Evolutionary conservation across 2,888 invertebrate species (phyloP).

Genomic region (Antitype chi): DNA sequence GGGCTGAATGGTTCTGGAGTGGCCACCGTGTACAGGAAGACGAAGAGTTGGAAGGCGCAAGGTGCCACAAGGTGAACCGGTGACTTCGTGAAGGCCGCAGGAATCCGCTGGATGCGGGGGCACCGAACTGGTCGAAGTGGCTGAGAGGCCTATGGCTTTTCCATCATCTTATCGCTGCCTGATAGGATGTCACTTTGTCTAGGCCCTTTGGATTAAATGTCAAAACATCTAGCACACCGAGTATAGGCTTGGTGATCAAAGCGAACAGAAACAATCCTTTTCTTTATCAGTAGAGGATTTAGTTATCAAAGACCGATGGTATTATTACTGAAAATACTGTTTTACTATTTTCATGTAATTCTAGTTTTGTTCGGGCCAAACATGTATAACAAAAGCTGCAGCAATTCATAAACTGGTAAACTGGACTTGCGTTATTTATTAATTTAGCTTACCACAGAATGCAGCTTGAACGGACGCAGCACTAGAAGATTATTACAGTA

Average conservation of each 20-base stretch:
- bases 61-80: no score
- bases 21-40: no score
- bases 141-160: background rate
- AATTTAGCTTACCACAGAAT: conserved; percentile 14
- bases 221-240: background rate
- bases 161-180: background rate
- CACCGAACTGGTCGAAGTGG: no score
- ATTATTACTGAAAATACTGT: background rate
- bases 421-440: conserved; percentile 19
- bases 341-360: background rate
- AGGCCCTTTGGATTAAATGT: background rate
- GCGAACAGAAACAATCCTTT: background rate
- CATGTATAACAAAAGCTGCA: conserved; percentile 7
- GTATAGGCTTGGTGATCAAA: background rate
- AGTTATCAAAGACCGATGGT: background rate
- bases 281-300: background rate
- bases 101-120: no score
- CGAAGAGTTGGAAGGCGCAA: no score
- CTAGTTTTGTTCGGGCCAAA: background rate
- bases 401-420: conserved; percentile 3
- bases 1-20: no score
- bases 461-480: conserved; percentile 4
- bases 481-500: background rate
- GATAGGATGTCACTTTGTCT: background rate
- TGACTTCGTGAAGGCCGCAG: no score